These are phyloP conservation scores for Chroicocephalus ridibundus DNA, from an alignment of 2,113 vertebrate genomes.

Conservation along the genomic window DNA sequence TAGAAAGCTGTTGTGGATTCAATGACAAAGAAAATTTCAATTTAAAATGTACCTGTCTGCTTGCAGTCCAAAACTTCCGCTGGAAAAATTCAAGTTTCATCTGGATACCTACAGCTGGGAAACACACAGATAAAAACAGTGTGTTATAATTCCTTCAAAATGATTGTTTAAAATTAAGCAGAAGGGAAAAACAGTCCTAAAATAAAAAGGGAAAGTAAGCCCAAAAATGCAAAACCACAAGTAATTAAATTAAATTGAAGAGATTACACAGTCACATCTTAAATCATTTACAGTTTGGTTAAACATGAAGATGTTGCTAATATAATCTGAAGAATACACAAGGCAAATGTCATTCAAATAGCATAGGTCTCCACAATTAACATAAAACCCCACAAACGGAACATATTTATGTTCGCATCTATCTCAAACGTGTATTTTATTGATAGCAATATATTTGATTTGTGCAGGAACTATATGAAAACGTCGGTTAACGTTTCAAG, in stretches of 20 bases:
- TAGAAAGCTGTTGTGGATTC: not conserved
- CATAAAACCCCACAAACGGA: not conserved
- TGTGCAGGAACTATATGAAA: not conserved
- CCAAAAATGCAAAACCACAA: not conserved
- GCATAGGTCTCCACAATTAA: not conserved
- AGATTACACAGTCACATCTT: not conserved
- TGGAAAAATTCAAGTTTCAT: constrained; percentile 99
- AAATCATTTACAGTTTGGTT: not conserved
- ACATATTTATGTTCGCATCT: not conserved
- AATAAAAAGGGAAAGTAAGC: not conserved
- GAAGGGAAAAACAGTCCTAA: not conserved
- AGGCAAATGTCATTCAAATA: not conserved
- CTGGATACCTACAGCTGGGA: constrained; percentile 96
- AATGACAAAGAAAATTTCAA: not conserved
- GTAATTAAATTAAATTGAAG: not conserved
- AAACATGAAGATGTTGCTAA: not conserved
- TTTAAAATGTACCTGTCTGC: constrained; percentile 88
- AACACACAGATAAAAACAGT: constrained; percentile 56
- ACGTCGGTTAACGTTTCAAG: not conserved
- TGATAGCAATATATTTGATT: not conserved
- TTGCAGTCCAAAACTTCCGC: constrained; percentile 97
- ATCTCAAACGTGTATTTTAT: not conserved
- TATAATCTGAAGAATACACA: not conserved
- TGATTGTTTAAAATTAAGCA: not conserved
- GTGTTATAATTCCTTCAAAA: not conserved